Base-by-base conservation (phyloP, 2,113 vertebrate genomes). In the Gopherus evgoodei region DNA sequence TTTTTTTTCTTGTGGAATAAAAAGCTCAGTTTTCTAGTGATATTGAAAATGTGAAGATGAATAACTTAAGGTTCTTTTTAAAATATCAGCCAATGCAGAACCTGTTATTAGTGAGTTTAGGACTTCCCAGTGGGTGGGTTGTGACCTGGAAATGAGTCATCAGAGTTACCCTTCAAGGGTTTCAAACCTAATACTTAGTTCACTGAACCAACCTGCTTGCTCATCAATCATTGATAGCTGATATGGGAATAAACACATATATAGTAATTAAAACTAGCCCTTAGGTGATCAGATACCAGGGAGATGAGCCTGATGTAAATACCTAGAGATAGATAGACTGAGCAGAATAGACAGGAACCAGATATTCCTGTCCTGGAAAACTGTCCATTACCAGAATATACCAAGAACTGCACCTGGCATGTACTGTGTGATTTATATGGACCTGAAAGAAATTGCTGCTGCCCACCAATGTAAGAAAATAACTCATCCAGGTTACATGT, bases 241-340 rank as follows among this genome's bases (percentile, higher is more conserved):
- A 44, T 76, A 24, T 44, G 38, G 22, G 72, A 25, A 21, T 97
- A 76, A 94, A 93, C 38, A 87, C 52, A 81, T 91, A 76, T 80
- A 90, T 92, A 96, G 91, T 91, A 56, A 92, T 62, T 91, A 93
- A 38, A 93, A 90, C 62, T 81, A 78, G 86, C 49, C 56, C 89
- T 1, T 42, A 53, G 22, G 44, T 92, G 93, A 96, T 96, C 95
- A 25, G 87, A 72, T 89, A 85, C 94, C 87, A 89, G 35, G 22
- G 91, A 56, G 49, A 25, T 35, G 6, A 38, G 38, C 76, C 21
- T 42, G 35, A n/a, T 65, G 31, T 25, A 75, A 87, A 97, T 76
- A 49, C 59, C 95, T 86, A 38, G 10, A 93, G 84, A 62, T 90
- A 92, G 94, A 88, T 9, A 86, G 85, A 90, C 54, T 93, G 79